phyloP scores from a whole-genome alignment of 2,888 invertebrate species.

The Ormyrus nitidulus region DNA sequence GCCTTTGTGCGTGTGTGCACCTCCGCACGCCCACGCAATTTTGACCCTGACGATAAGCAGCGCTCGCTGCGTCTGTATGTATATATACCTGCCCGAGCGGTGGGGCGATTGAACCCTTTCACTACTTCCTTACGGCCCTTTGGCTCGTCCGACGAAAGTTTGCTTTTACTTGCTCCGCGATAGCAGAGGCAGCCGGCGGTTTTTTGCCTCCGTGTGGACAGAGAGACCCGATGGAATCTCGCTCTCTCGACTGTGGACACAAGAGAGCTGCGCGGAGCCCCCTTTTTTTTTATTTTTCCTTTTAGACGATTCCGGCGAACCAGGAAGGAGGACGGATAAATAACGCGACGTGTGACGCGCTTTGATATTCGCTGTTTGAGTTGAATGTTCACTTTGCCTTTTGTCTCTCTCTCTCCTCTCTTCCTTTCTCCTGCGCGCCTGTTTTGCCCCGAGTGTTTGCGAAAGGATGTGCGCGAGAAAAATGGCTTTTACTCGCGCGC shows the following conservation, averaged over 20 bases:
- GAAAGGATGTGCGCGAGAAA: not conserved
- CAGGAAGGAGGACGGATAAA: too few relatives aligned
- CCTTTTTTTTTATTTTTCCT: not conserved
- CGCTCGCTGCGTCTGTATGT: too few relatives aligned
- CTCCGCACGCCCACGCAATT: conserved; percentile 66
- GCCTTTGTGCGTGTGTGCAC: conserved; percentile 54
- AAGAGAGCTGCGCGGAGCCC: not conserved
- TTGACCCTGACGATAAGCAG: conserved; percentile 61
- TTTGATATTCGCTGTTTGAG: too few relatives aligned
- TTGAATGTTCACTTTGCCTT: too few relatives aligned
- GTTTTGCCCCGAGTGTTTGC: not conserved
- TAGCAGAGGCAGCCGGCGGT: not conserved
- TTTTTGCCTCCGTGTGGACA: too few relatives aligned
- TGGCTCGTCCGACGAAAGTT: conserved; percentile 1
- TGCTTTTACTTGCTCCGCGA: conserved; percentile 20
- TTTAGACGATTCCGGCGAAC: too few relatives aligned
- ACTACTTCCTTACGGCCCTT: conserved; percentile 6
- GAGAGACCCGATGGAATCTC: conserved; percentile 6
- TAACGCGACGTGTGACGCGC: too few relatives aligned
- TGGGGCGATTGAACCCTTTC: conserved; percentile 57
- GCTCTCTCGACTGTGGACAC: not conserved
- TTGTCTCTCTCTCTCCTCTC: too few relatives aligned
- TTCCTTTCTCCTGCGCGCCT: too few relatives aligned
- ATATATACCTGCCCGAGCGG: not conserved
- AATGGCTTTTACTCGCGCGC: too few relatives aligned